Percentiles rank a stretch among this genome's conserved stretches.
Evolutionary conservation across 1,140 invertebrate genomes (phyloP).

Genomic region (Atta texana): DNA sequence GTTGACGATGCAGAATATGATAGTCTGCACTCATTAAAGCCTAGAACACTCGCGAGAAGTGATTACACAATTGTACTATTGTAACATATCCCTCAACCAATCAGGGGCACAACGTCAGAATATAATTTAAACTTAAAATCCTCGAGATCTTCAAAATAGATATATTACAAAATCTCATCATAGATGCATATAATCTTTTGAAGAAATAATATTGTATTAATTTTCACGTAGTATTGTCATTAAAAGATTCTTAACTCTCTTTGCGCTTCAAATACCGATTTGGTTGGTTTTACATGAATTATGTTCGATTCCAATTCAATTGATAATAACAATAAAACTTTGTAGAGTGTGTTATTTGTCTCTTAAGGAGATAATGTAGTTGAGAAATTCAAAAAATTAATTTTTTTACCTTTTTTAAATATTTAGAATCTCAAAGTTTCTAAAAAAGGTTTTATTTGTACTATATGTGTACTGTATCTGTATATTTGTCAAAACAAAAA

Average conservation of each 20-base stretch:
- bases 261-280: not conserved
- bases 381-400: no score
- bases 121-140: not conserved
- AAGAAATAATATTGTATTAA: not conserved
- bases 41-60: not conserved
- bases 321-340: not conserved
- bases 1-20: constrained; percentile 26
- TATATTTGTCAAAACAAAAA: no score
- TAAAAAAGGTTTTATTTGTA: no score
- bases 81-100: not conserved
- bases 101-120: not conserved
- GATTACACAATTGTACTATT: constrained; percentile 27
- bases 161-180: not conserved
- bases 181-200: not conserved
- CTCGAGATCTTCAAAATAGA: not conserved
- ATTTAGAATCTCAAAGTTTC: no score
- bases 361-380: no score
- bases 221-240: not conserved
- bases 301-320: not conserved
- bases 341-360: no score
- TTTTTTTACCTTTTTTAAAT: no score
- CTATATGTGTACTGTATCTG: no score
- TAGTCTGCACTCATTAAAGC: constrained; percentile 19
- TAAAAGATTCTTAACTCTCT: not conserved
- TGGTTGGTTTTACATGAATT: not conserved